Base-by-base conservation (phyloP, 2,113 vertebrate genomes). In the Pseudolaguvia tuberculata region DNA sequence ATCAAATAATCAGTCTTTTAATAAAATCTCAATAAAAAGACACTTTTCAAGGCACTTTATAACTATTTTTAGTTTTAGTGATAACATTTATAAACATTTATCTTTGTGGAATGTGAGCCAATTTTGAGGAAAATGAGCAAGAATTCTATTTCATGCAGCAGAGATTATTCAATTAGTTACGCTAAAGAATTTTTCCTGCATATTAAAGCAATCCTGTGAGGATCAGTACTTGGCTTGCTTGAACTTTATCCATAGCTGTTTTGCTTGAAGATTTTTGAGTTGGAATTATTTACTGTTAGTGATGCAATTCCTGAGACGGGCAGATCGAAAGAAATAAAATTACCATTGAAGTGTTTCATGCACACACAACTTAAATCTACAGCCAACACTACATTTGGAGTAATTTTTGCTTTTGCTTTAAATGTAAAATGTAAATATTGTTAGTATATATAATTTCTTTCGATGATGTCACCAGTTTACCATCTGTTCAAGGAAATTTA, bases 401-500 rank as follows among this genome's bases (percentile, higher is more conserved):
- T 42, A 8, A 4, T 42, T 9, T 42, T 42, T n/a, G n/a, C n/a
- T n/a, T n/a, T n/a, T n/a, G 39, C 39, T 42, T 5, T 42, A 42
- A 42, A 42, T 42, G 31, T 35, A 35, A 35, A 35, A 35, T 35
- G 31, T 35, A 35, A 35, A 35, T 35, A 35, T 35, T 3, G 6
- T 4, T 35, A 35, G 6, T 35, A 35, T 3, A 5, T 42, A 8
- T 42, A 5, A 42, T 42, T 42, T 42, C 8, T 42, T 42, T 9
- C n/a, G n/a, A n/a, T n/a, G n/a, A n/a, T 12, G 6, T 21, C 39
- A 42, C 39, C 48, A 59, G 52, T 80, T 72, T 47, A 78, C 42
- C 9, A 9, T 42, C 4, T 9, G 39, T 42, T 42, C 8, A 5
- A 42, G 39, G 39, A 42, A 42, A 42, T 42, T 5, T 42, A 9